Conservation (phyloP, 2,888 invertebrate genomes). For the Bembecia ichneumoniformis region DNA sequence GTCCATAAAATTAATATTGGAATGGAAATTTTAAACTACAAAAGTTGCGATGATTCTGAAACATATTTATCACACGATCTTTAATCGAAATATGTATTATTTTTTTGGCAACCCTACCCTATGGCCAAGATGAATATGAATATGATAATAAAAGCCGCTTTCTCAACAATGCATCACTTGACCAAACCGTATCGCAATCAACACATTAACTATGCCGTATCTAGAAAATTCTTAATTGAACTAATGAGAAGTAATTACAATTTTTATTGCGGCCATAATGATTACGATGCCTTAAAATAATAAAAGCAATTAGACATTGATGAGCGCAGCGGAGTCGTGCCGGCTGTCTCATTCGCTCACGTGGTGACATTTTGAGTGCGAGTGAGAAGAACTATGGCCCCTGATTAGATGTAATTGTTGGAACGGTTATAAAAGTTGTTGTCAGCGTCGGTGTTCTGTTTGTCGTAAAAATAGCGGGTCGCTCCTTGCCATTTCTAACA, state of each 20-base stretch:
- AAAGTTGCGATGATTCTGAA: no score
- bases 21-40: no score
- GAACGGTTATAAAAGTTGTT: slow-evolving; percentile 71
- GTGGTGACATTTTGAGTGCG: slow-evolving; percentile 20
- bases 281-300: slow-evolving; percentile 74
- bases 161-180: slow-evolving; percentile 50
- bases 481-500: slow-evolving; percentile 29
- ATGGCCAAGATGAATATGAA: slow-evolving; percentile 38
- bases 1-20: no score
- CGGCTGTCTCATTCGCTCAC: slow-evolving; percentile 40
- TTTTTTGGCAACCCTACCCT: slow-evolving; percentile 14
- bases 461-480: slow-evolving; percentile 63
- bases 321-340: slow-evolving; percentile 53
- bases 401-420: slow-evolving; percentile 70
- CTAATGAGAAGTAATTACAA: slow-evolving; percentile 73
- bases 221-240: slow-evolving; percentile 73
- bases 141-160: slow-evolving; percentile 42
- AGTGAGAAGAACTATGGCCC: slow-evolving; percentile 29
- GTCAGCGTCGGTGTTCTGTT: slow-evolving; percentile 65
- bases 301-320: slow-evolving; percentile 72
- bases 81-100: no score
- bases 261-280: slow-evolving; percentile 71
- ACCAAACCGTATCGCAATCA: slow-evolving; percentile 54
- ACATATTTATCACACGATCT: no score
- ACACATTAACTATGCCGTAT: slow-evolving; percentile 65